Base-by-base conservation (phyloP, 2,797 vertebrate species). In the Labeo calbasu region DNA sequence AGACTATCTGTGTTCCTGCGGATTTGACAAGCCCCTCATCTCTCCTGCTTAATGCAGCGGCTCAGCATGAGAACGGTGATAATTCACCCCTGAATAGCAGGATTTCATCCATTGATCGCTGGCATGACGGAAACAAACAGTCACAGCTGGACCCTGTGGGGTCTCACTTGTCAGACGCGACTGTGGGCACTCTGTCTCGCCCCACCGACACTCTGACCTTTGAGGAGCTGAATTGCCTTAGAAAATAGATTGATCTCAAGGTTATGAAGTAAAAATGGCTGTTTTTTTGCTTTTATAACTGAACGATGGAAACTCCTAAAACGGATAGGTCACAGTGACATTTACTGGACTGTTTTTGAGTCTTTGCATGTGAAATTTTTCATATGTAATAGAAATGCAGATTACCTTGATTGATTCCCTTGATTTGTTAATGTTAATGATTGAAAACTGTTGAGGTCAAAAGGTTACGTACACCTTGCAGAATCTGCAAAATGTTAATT, bases 41-140 rank as follows among this genome's bases (percentile, higher is more conserved):
- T 40, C 83, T 66, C 40, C 13, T 71, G 77, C 25, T 73, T 66
- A 40, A 73, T 73, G 36, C 78, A 82, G 36, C 50, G 63, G 55
- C 68, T 46, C 63, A 65, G 85, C 51, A 66, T 75, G 86, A 81
- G 72, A 78, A 51, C 66, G 10, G 68, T 48, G 75, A 84, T 84
- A 76, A 84, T 72, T 87, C 79, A 63, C 70, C 72, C 57, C 70
- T 61, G 76, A 81, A 84, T 81, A 71, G 69, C 77, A 2, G 81
- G 70, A 81, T 81, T 72, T 87, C 82, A 88, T 86, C 85, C 77
- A 72, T 81, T 84, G 87, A 84, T 87, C 83, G 77, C 83, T 21
- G 63, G 65, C 75, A 53, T 68, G 66, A 83, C 40, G 63, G 79
- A 70, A 87, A 82, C 71, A 82, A 87, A 84, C 76, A 80, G 66